Evolutionary conservation across 1,140 invertebrate genomes (phyloP).

Genomic region (Plodia interpunctella): DNA sequence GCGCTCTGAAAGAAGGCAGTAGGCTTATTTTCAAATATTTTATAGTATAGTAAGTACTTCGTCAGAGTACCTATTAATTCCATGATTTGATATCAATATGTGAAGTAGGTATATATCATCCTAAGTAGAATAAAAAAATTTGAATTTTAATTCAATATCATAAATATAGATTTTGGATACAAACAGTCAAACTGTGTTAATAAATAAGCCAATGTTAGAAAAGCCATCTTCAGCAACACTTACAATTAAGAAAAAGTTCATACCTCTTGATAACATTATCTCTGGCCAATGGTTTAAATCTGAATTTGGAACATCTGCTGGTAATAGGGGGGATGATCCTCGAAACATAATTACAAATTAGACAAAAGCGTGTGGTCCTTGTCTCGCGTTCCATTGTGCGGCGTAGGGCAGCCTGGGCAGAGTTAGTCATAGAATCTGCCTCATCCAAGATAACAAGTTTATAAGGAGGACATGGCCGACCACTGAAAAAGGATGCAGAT

Average conservation of each 20-base stretch:
- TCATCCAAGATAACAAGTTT: constrained; percentile 99
- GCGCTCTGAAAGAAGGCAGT: too few relatives aligned
- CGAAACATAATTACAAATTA: constrained; percentile 99
- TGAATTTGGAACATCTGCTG: constrained; percentile 98
- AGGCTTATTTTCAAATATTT: too few relatives aligned
- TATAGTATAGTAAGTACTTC: too few relatives aligned
- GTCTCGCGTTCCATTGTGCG: constrained; percentile 99
- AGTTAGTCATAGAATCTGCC: constrained; percentile 98
- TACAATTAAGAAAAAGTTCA: not conserved
- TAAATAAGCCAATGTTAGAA: not conserved
- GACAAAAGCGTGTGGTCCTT: constrained; percentile 96
- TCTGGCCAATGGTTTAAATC: constrained; percentile 94
- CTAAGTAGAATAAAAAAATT: too few relatives aligned
- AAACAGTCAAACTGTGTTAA: not conserved
- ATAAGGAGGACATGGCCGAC: constrained; percentile 92
- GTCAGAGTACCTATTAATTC: too few relatives aligned
- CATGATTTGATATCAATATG: too few relatives aligned
- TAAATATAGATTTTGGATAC: too few relatives aligned
- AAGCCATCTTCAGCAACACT: too few relatives aligned
- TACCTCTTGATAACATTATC: constrained; percentile 81
- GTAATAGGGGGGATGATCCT: constrained; percentile 98
- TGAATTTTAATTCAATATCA: too few relatives aligned
- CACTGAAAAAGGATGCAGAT: constrained; percentile 78
- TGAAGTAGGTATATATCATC: too few relatives aligned
- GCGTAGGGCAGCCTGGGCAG: constrained; percentile 95